Base-by-base conservation (phyloP, 2,113 vertebrate species). In the Oreocharis arfaki region DNA sequence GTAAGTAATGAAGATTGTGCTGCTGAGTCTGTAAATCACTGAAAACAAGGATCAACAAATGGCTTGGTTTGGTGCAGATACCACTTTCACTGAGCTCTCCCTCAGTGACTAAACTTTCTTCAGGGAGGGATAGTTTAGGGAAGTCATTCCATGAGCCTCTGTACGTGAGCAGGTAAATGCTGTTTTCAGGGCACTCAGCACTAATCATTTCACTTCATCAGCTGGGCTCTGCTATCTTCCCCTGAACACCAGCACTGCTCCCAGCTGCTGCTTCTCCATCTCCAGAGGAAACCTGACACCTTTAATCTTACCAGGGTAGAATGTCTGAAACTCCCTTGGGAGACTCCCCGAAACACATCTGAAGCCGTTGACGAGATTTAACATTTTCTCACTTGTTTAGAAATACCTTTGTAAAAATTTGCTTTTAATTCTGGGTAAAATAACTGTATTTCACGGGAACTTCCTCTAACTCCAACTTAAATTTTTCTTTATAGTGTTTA, bases 1-100 rank as follows among this genome's bases (percentile, higher is more conserved):
- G 88, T 75, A 93, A 97, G 74, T 94, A 95, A 73, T 44, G 79
- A 70, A 52, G 73, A 64, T 93, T 90, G 60, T 86, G 73, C 93
- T 74, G 60, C 86, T 84, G 63, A 75, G 52, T 91, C 75, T 88
- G 95, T 90, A 95, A 97, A 93, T 93, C 70, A 93, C 53, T 76
- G 57, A 37, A 90, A 93, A 84, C 35, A 60, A 87, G 85, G 67
- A 89, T 92, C 82, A 95, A 75, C 71, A 81, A 42, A 79, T 75
- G n/a, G 49, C 89, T 96, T 4, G 10, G 59, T 92, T 85, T 63
- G 88, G 82, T 77, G 65, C 92, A 78, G 33, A 39, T 52, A 37
- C 35, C 55, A 41, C 26, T 61, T 93, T 73, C 41, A 4, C 47
- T 79, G 71, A 52, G 52, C 89, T 92, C 81, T 92, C 76, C 16